Evolutionary conservation across 2,113 vertebrate genomes (phyloP), one percentile per base, ranked within the genome.

Genomic region (Polyodon spathula): DNA sequence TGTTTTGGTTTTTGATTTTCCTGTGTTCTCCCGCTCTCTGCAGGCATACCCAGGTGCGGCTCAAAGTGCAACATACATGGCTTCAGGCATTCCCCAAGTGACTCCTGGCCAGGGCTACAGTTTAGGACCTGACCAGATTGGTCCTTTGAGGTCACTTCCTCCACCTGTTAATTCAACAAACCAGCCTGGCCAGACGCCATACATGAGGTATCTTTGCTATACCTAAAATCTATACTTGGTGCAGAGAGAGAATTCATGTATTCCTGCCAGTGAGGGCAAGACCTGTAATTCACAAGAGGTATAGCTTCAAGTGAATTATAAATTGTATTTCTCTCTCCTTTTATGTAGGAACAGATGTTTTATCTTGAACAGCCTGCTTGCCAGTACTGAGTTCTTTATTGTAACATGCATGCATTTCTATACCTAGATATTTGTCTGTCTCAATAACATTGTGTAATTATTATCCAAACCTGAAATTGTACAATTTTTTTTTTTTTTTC

Each of bases 31-130:
- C 15, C 68, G 60, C 1, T 59, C 67, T 66, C 75, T 27, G 27
- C 27, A 97, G 95, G 75, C 86, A 0, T 98, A 94, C 58, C 80
- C 88, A 2, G 81, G 89, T 43, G 93, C 92, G 4, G 66, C 85
- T 8, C 85, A 81, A 66, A 74, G 85, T 46, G 81, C 79, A 6
- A 77, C 78, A 61, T 98, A 91, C 68, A 61, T 97, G 86, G 66
- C 90, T 3, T 77, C 87, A 38, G 81, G 70, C 1, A 71, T 91
- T 63, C 84, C 87, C 51, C 92, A 92, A 61, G 81, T 80, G 14
- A 63, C 85, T 48, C 48, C 84, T 6, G 65, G 82, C 8, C 90
- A 87, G n/a, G 71, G 67, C 39, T 97, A 94, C 50, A 71, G 63
- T 76, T 71, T 95, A 27, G 81, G 78, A 63, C 76, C 71, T 0